These are phyloP conservation scores for Hippocampus guttulatus DNA, from an alignment of 2,113 vertebrate genomes.

Conservation along the genomic window DNA sequence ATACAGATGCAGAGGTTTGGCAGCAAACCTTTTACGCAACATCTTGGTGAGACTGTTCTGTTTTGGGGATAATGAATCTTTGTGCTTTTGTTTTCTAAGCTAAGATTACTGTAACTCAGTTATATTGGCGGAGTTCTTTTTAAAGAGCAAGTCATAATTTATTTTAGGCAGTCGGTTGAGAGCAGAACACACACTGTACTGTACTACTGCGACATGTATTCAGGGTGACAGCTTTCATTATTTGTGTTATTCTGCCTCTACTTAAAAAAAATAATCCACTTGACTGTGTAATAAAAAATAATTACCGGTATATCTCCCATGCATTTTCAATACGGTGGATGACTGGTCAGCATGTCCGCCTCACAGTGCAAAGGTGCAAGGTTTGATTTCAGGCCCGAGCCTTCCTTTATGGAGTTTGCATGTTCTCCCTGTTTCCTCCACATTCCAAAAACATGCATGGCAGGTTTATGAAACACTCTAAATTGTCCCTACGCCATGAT, in stretches of 20 bases:
- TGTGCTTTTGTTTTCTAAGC: conserved; percentile 10
- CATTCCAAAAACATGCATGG: too few species aligned
- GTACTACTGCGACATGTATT: conserved; percentile 5
- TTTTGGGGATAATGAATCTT: conserved; percentile 1
- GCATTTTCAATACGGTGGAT: not conserved
- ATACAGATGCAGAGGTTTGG: conserved; percentile 12
- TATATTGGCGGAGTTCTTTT: conserved; percentile 8
- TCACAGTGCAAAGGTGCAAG: too few species aligned
- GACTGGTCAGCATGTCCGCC: too few species aligned
- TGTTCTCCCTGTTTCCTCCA: too few species aligned
- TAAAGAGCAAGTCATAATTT: conserved; percentile 8
- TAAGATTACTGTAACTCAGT: conserved; percentile 4
- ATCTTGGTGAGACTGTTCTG: conserved; percentile 2
- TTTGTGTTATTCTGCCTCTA: not conserved
- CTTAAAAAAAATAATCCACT: not conserved
- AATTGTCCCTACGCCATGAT: too few species aligned
- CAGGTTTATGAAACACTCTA: too few species aligned
- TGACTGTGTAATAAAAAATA: not conserved
- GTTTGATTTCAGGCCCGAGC: too few species aligned
- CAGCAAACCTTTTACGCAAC: conserved; percentile 3
- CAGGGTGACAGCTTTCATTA: conserved; percentile 6
- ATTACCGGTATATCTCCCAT: not conserved
- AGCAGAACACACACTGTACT: conserved; percentile 1
- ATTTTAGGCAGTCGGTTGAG: conserved; percentile 4
- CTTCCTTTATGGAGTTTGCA: too few species aligned